Percentiles rank a stretch among this genome's conserved stretches.
phyloP scores from a whole-genome alignment of 23 tunicate genomes.

The Clavelina lepadiformis region DNA sequence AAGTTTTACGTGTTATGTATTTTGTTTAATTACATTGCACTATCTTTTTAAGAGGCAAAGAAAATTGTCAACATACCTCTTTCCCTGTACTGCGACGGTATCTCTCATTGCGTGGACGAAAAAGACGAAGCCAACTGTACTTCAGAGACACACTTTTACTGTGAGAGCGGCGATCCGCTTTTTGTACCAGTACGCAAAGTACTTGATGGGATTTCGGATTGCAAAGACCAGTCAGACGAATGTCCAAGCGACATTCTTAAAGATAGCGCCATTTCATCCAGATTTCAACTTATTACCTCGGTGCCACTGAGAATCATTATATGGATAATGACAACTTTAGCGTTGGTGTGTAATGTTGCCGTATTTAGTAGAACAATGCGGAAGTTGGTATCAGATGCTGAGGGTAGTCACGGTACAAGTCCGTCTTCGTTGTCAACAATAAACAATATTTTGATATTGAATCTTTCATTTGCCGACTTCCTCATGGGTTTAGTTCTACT shows the following conservation, averaged over 20 bases:
- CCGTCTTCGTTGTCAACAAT: background rate
- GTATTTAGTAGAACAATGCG: background rate
- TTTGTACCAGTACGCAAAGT: too few species aligned
- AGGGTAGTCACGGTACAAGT: background rate
- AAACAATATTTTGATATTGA: slow-evolving; percentile 9
- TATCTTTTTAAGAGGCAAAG: too few species aligned
- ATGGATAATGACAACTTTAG: slow-evolving; percentile 34
- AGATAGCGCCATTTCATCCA: slow-evolving; percentile 30
- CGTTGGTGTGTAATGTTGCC: slow-evolving; percentile 8
- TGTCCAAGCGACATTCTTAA: slow-evolving; percentile 17
- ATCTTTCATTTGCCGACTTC: slow-evolving; percentile 42
- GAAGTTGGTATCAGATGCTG: background rate
- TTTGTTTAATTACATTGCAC: too few species aligned
- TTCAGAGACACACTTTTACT: too few species aligned
- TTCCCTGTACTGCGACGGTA: too few species aligned
- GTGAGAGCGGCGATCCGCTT: too few species aligned
- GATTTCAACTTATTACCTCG: slow-evolving; percentile 14
- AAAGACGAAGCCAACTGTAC: too few species aligned
- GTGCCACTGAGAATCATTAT: slow-evolving; percentile 6
- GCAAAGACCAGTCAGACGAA: slow-evolving; percentile 43
- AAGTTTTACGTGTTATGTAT: too few species aligned
- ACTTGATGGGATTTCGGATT: slow-evolving; percentile 31
- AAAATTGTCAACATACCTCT: too few species aligned
- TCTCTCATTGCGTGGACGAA: too few species aligned
- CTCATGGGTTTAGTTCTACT: slow-evolving; percentile 34